phyloP scores from a whole-genome alignment of 2,113 vertebrate species.

The Onychostoma macrolepis region DNA sequence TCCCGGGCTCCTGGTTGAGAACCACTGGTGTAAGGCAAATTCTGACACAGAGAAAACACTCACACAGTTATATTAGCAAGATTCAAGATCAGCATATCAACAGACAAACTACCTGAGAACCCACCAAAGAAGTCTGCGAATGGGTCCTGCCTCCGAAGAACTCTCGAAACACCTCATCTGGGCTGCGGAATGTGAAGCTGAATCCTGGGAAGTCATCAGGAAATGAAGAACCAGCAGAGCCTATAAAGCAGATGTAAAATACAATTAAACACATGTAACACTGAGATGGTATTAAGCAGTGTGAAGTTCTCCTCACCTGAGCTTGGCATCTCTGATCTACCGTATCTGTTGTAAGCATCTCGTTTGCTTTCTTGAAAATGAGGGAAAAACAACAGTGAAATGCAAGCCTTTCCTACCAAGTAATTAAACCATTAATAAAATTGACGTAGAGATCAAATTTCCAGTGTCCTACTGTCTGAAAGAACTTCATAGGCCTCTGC shows the following conservation, averaged over 20 bases:
- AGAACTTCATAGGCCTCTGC: constrained; percentile 96
- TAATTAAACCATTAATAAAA: background rate
- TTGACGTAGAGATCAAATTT: background rate
- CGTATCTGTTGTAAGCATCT: constrained; percentile 85
- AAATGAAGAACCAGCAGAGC: constrained; percentile 67
- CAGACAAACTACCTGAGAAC: constrained; percentile 65
- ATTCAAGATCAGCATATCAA: background rate
- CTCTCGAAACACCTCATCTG: constrained; percentile 94
- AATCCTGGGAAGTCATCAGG: constrained; percentile 84
- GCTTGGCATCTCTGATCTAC: constrained; percentile 80
- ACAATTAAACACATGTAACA: background rate
- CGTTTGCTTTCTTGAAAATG: constrained; percentile 70
- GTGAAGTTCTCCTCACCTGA: constrained; percentile 62
- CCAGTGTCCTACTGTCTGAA: constrained; percentile 88
- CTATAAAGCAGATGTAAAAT: constrained; percentile 57
- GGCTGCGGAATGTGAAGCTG: constrained; percentile 94
- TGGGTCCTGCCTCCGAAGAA: constrained; percentile 92
- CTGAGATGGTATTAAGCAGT: background rate
- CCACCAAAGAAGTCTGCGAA: constrained; percentile 88
- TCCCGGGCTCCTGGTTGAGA: background rate
- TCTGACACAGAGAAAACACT: background rate
- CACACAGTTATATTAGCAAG: background rate
- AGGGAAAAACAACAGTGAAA: constrained; percentile 28
- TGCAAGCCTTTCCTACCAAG: background rate
- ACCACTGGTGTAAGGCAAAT: background rate